Conservation (phyloP, 1,140 invertebrate species). For the Drosophila athabasca region DNA sequence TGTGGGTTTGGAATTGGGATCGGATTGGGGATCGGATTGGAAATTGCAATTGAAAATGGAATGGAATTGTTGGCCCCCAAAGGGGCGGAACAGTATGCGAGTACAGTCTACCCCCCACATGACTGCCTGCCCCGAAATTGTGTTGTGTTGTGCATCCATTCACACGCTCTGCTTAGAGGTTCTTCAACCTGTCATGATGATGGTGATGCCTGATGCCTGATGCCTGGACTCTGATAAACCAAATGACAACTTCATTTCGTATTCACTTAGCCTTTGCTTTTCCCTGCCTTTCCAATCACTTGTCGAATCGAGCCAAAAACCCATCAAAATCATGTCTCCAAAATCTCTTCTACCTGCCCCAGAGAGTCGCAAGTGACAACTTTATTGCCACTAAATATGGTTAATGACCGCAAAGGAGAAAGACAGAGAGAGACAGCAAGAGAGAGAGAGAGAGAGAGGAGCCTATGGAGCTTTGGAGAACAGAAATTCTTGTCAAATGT, state of each 20-base stretch:
- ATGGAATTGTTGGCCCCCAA: constrained; percentile 15
- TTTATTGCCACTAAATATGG: constrained; percentile 78
- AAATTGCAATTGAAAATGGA: constrained; percentile 35
- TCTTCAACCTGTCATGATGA: constrained; percentile 27
- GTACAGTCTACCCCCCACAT: not conserved
- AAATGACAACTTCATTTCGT: constrained; percentile 57
- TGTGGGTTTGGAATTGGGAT: constrained; percentile 44
- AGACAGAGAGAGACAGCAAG: constrained; percentile 2
- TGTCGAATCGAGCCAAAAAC: constrained; percentile 32
- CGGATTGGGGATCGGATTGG: constrained; percentile 23
- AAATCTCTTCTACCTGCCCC: constrained; percentile 31
- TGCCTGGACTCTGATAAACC: constrained; percentile 43
- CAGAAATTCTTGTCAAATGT: constrained; percentile 58
- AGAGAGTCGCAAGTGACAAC: constrained; percentile 63
- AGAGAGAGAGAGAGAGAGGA: constrained; percentile 5
- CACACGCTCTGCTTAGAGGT: constrained; percentile 38
- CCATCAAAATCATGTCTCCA: constrained; percentile 60
- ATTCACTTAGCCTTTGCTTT: constrained; percentile 15
- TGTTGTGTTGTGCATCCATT: not conserved
- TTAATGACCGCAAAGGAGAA: constrained; percentile 59
- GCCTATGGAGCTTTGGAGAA: constrained; percentile 8
- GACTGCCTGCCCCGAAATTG: not conserved
- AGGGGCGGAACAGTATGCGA: not conserved
- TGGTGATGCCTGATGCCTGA: constrained; percentile 5
- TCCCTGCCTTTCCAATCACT: constrained; percentile 14